These are phyloP conservation scores for Desmodus rotundus DNA, from an alignment of 2,113 vertebrate genomes.

Conservation along the genomic window DNA sequence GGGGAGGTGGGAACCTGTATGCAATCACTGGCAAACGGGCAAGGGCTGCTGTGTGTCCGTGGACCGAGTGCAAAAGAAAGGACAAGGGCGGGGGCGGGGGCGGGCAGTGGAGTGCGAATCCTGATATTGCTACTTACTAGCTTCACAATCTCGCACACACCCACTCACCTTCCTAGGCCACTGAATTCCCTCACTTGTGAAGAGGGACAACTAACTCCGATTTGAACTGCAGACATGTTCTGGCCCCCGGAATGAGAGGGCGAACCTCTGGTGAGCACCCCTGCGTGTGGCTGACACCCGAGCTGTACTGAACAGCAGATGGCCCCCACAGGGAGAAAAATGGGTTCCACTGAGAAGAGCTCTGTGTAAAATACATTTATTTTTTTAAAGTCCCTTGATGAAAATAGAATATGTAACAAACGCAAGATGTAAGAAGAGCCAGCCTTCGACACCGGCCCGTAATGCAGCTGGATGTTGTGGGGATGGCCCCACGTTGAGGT, in stretches of 20 bases:
- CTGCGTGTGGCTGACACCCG: rapidly evolving
- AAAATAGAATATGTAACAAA: background rate
- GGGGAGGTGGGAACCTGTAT: background rate
- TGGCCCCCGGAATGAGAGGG: background rate
- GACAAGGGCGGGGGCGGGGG: background rate
- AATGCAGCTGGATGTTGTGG: rapidly evolving
- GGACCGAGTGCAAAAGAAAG: background rate
- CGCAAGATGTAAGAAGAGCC: background rate
- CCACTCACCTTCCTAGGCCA: too few relatives aligned
- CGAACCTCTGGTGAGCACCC: background rate
- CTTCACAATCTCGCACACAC: background rate
- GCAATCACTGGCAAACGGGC: rapidly evolving
- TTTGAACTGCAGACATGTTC: background rate
- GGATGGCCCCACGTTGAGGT: background rate
- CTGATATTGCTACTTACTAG: background rate
- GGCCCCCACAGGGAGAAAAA: background rate
- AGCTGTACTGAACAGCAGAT: rapidly evolving
- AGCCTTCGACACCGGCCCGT: background rate
- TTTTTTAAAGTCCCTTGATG: background rate
- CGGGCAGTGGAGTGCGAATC: background rate
- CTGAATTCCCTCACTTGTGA: background rate
- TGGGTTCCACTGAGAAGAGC: background rate
- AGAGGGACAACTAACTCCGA: background rate
- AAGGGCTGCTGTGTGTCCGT: rapidly evolving
- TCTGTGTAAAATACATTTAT: background rate